Evolutionary conservation across 2,113 vertebrate species (phyloP).

Genomic region (Prochilodus magdalenae): DNA sequence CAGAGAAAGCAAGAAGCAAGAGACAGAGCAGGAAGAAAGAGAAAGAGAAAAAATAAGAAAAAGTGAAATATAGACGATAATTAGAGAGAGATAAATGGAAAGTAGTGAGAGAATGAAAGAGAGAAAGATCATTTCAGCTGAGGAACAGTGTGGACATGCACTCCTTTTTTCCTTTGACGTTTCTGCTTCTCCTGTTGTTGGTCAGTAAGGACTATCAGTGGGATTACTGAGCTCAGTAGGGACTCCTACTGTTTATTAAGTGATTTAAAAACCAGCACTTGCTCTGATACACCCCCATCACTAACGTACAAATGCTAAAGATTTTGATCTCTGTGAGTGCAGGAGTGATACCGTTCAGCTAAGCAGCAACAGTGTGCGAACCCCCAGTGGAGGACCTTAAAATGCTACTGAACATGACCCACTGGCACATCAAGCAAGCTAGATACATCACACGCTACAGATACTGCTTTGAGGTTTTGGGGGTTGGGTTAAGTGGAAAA

Average conservation of each 20-base stretch:
- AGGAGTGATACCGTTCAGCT: neutral
- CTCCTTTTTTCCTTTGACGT: neutral
- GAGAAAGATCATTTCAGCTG: neutral
- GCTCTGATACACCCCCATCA: neutral
- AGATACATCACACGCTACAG: slow-evolving; percentile 1
- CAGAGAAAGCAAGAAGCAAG: neutral
- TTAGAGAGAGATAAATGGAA: no score
- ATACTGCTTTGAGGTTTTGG: neutral
- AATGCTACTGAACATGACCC: neutral
- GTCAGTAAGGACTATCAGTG: no score
- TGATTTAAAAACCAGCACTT: neutral
- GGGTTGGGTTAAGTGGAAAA: neutral
- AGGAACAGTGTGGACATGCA: neutral
- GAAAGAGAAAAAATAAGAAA: neutral
- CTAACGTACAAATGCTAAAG: neutral
- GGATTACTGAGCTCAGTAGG: slow-evolving; percentile 19
- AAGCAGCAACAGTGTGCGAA: neutral
- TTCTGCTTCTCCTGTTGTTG: neutral
- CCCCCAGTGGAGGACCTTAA: neutral
- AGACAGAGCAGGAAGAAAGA: neutral
- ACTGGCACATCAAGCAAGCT: neutral
- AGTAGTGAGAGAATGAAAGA: no score
- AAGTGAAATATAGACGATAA: neutral
- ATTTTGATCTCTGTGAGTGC: neutral
- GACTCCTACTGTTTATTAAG: slow-evolving; percentile 18